A percentile compares a stretch with the other conserved stretches of the same genome.
Conservation (phyloP, 92 coral and sea anemone species). For the Umimayanthus chanpuru region DNA sequence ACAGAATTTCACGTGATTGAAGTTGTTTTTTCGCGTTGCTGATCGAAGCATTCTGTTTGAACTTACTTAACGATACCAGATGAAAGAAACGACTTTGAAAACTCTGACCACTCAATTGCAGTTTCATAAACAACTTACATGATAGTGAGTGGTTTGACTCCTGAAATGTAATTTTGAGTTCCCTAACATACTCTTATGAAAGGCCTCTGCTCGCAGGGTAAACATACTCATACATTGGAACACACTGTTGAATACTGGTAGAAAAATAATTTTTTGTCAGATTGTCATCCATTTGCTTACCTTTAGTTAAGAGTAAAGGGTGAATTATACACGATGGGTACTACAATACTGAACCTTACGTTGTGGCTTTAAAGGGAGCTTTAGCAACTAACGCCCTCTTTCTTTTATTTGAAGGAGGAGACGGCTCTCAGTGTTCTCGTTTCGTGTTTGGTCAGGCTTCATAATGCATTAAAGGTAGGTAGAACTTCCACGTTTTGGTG, state of each 20-base stretch:
- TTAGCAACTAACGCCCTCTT: neutral
- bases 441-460: constrained; percentile 87
- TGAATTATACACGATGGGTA: neutral
- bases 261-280: neutral
- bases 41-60: no score
- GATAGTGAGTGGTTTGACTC: no score
- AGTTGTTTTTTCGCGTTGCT: no score
- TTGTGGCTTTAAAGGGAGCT: neutral
- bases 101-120: no score
- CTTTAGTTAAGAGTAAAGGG: neutral
- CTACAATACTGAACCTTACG: neutral
- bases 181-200: no score
- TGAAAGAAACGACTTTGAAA: no score
- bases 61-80: no score
- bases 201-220: no score
- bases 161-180: no score
- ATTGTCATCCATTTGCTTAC: neutral
- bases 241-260: neutral
- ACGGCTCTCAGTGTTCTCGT: constrained; percentile 77
- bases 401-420: constrained; percentile 69
- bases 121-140: no score
- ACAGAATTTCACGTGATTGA: no score
- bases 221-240: neutral
- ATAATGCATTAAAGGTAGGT: constrained; percentile 59
- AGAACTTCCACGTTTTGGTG: neutral